A percentile compares a stretch with the other conserved stretches of the same genome.
Evolutionary conservation across 1,140 invertebrate genomes (phyloP).

Genomic region (Drosophila hydei): DNA sequence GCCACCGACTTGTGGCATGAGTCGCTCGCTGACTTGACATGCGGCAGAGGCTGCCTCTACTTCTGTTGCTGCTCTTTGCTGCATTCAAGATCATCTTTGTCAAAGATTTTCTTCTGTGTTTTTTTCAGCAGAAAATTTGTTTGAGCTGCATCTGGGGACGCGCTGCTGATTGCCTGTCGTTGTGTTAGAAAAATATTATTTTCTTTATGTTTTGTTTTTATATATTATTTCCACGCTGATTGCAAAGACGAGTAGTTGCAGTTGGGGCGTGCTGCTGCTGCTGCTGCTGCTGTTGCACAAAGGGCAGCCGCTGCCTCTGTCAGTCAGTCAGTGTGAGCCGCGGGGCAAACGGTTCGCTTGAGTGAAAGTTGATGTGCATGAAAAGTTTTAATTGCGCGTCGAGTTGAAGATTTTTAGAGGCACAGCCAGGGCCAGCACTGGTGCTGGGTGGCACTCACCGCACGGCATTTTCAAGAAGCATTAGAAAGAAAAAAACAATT

Average conservation of each 20-base stretch:
- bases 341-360: constrained; percentile 49
- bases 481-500: constrained; percentile 13
- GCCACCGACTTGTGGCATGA: constrained; percentile 77
- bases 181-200: constrained; percentile 82
- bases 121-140: constrained; percentile 65
- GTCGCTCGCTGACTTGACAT: constrained; percentile 52
- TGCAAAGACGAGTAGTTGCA: constrained; percentile 47
- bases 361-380: constrained; percentile 81
- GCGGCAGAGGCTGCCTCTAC: constrained; percentile 23
- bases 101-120: constrained; percentile 59
- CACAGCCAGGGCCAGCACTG: neutral
- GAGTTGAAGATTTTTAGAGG: constrained; percentile 47
- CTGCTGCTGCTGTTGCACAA: constrained; percentile 38
- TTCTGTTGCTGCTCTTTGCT: constrained; percentile 40
- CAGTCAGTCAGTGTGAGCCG: constrained; percentile 44
- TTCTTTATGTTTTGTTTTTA: constrained; percentile 59
- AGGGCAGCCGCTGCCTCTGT: constrained; percentile 69
- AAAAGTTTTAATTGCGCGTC: constrained; percentile 81
- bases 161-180: constrained; percentile 74
- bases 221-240: constrained; percentile 42
- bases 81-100: constrained; percentile 64
- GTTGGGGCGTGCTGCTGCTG: constrained; percentile 44
- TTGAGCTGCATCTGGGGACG: constrained; percentile 34
- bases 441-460: constrained; percentile 59
- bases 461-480: constrained; percentile 8